Conservation (phyloP, 53 echinoderm and acorn worm genomes). For the Antedon mediterranea region DNA sequence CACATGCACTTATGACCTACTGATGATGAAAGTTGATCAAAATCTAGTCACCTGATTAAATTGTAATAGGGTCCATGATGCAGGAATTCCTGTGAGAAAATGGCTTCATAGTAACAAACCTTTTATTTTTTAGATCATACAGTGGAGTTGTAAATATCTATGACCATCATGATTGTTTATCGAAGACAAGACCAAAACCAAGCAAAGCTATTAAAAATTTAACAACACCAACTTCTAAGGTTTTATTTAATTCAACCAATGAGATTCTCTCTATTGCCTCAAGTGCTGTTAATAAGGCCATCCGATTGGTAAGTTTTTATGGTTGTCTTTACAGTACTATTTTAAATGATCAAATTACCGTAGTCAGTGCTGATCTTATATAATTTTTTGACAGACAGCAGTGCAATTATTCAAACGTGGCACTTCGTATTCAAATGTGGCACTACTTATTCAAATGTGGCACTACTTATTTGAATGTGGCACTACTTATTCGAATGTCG, state of each 20-base stretch:
- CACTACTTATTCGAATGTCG: too few species aligned
- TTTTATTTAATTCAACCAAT: constrained; percentile 54
- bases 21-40: too few species aligned
- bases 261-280: constrained; percentile 71
- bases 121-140: constrained; percentile 33
- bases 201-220: constrained; percentile 57
- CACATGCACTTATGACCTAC: too few species aligned
- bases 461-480: too few species aligned
- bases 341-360: not conserved
- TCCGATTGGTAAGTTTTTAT: constrained; percentile 57
- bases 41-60: too few species aligned
- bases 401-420: too few species aligned
- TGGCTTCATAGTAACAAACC: too few species aligned
- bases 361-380: not conserved
- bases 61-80: too few species aligned
- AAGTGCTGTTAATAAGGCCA: constrained; percentile 20
- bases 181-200: constrained; percentile 32
- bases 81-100: too few species aligned
- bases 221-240: constrained; percentile 43
- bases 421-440: too few species aligned
- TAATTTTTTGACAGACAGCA: too few species aligned
- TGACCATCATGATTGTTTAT: constrained; percentile 36
- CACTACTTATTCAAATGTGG: too few species aligned
- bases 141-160: constrained; percentile 90
- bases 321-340: not conserved